Conservation (phyloP, 2,113 vertebrate species). For the Gambusia holbrooki region DNA sequence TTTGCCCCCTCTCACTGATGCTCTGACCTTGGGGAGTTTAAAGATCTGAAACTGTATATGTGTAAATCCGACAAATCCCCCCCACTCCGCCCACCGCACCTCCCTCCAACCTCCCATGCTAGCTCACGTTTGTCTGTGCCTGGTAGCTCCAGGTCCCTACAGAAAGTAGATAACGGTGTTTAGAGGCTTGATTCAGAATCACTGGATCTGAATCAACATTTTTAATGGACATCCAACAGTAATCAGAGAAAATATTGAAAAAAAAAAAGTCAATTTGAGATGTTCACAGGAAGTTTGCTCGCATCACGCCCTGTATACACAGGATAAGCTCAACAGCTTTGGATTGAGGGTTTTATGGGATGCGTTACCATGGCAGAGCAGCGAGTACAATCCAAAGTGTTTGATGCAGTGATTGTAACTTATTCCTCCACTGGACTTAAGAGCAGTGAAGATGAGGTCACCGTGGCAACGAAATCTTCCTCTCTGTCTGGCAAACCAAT, state of each 20-base stretch:
- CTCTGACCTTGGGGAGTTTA: conserved; percentile 86
- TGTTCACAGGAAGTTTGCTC: conserved; percentile 77
- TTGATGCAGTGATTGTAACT: too few relatives aligned
- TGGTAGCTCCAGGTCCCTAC: conserved; percentile 84
- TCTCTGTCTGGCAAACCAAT: too few relatives aligned
- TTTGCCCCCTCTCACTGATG: conserved; percentile 31
- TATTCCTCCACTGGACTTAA: too few relatives aligned
- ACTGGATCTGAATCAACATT: conserved; percentile 83
- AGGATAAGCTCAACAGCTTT: too few relatives aligned
- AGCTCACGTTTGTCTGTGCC: conserved; percentile 63
- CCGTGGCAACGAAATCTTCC: too few relatives aligned
- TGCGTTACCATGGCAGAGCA: too few relatives aligned
- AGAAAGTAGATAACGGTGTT: conserved; percentile 94
- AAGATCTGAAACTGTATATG: conserved; percentile 95
- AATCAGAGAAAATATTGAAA: conserved; percentile 77
- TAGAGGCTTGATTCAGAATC: conserved; percentile 89
- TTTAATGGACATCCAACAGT: conserved; percentile 67
- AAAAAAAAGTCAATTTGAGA: conserved; percentile 68
- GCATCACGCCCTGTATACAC: background rate
- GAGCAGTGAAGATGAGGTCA: too few relatives aligned
- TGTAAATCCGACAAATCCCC: conserved; percentile 97
- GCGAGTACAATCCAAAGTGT: too few relatives aligned
- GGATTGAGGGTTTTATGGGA: too few relatives aligned
- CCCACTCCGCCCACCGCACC: background rate
- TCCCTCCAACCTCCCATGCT: conserved; percentile 46